Evolutionary conservation across 2,113 vertebrate species (phyloP).

Genomic region (Laticauda colubrina): DNA sequence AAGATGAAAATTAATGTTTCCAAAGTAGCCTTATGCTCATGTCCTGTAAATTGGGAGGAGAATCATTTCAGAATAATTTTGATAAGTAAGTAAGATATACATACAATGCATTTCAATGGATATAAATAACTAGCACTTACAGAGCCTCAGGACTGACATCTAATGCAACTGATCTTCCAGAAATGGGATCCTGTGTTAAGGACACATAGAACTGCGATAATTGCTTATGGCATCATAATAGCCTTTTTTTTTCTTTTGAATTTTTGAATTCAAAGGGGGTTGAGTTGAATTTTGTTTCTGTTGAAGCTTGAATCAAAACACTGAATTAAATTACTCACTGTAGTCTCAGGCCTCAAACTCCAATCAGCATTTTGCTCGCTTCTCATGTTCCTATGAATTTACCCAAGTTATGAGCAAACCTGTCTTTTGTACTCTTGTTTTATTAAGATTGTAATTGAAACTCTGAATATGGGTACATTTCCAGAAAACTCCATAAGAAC

Average conservation of each 20-base stretch:
- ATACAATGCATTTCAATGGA: background rate
- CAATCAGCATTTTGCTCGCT: background rate
- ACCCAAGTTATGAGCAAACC: background rate
- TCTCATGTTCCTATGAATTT: background rate
- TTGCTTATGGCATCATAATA: background rate
- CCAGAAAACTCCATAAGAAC: no score
- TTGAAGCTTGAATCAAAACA: background rate
- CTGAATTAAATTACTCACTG: background rate
- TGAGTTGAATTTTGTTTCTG: background rate
- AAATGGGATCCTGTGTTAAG: background rate
- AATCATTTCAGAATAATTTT: background rate
- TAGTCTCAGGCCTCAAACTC: background rate
- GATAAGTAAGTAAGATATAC: background rate
- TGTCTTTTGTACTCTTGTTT: background rate
- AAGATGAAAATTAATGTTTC: background rate
- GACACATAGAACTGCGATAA: background rate
- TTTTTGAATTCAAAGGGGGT: background rate
- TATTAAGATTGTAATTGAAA: background rate
- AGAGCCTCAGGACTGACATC: background rate
- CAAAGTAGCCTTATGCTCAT: background rate
- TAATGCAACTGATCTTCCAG: background rate
- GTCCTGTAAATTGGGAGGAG: background rate
- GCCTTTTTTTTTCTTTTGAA: background rate
- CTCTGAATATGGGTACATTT: background rate
- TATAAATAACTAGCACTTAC: background rate